phyloP scores from a whole-genome alignment of 2,888 invertebrate species.

The Perizoma flavofasciatum region DNA sequence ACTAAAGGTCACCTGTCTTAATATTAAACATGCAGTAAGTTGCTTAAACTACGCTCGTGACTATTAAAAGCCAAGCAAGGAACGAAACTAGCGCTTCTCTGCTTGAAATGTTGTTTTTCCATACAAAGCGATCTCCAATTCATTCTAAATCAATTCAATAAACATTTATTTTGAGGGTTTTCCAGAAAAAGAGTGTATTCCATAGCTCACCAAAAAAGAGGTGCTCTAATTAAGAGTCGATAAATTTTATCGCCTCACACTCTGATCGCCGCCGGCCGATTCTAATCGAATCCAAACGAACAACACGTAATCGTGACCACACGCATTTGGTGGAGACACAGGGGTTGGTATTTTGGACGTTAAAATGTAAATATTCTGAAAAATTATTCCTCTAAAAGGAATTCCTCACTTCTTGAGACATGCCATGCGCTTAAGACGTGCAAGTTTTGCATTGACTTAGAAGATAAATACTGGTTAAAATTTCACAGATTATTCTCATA shows the following conservation, averaged over 20 bases:
- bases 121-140: neutral
- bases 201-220: slow-evolving; percentile 31
- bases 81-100: neutral
- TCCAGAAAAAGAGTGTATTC: slow-evolving; percentile 29
- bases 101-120: neutral
- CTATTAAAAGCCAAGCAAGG: too few relatives aligned
- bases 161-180: slow-evolving; percentile 12
- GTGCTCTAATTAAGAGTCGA: slow-evolving; percentile 49
- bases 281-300: slow-evolving; percentile 58
- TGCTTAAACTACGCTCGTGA: too few relatives aligned
- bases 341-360: slow-evolving; percentile 8
- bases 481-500: too few relatives aligned
- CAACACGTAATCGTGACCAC: slow-evolving; percentile 61
- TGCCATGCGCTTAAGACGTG: too few relatives aligned
- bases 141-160: neutral
- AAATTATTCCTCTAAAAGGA: too few relatives aligned
- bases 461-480: too few relatives aligned
- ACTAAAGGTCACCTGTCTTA: too few relatives aligned
- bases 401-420: too few relatives aligned
- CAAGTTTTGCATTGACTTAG: too few relatives aligned
- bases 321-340: slow-evolving; percentile 50
- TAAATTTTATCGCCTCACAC: slow-evolving; percentile 57
- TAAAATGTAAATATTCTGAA: too few relatives aligned
- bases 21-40: too few relatives aligned
- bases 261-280: slow-evolving; percentile 58